Evolutionary conservation across 2,113 vertebrate species (phyloP).

Genomic region (Atrichornis clamosus): DNA sequence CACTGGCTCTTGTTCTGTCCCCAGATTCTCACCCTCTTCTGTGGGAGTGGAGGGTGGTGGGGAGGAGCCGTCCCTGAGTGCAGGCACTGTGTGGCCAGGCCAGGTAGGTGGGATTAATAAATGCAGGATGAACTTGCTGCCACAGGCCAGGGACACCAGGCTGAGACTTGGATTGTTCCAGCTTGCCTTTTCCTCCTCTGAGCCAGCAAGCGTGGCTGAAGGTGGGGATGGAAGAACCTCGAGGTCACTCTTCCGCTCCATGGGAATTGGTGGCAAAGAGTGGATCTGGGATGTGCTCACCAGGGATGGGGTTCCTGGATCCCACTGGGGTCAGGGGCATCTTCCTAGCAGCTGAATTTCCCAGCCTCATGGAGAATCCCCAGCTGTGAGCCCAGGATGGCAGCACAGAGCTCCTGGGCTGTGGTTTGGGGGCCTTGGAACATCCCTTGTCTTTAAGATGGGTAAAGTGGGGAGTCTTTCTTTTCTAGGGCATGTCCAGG

Average conservation of each 20-base stretch:
- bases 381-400: neutral
- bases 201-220: accelerated
- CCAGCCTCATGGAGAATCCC: neutral
- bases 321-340: neutral
- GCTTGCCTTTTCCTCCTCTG: neutral
- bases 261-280: neutral
- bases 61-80: neutral
- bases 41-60: neutral
- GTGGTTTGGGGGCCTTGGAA: neutral
- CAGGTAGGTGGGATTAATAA: neutral
- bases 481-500: constrained; percentile 76
- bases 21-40: neutral
- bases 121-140: neutral
- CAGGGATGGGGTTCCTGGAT: neutral
- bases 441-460: accelerated
- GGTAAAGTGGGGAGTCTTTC: neutral
- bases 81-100: too few species aligned
- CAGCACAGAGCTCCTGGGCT: neutral
- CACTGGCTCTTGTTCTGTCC: neutral
- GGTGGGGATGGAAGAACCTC: neutral
- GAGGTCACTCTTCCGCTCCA: accelerated
- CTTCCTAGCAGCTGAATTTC: neutral
- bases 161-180: neutral
- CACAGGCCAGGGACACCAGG: neutral
- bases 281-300: neutral